These are phyloP conservation scores for Chrysolina haemoptera DNA, from an alignment of 2,888 invertebrate species.

Conservation along the genomic window DNA sequence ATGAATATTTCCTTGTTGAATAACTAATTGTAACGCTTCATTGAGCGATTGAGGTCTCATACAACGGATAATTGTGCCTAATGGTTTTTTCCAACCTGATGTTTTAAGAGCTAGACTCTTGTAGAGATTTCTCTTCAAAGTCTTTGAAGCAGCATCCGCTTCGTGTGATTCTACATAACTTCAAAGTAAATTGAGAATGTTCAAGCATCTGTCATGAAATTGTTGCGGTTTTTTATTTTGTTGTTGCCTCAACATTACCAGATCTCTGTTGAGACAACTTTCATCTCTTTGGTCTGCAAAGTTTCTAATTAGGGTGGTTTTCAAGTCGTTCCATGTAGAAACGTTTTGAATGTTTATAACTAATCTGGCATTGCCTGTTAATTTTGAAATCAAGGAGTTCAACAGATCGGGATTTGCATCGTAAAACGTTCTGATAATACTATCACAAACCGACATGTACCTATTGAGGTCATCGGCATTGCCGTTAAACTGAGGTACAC, in stretches of 20 bases:
- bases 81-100: too few species aligned
- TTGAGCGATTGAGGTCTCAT: constrained; percentile 25
- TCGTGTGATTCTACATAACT: constrained; percentile 34
- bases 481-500: too few species aligned
- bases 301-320: constrained; percentile 27
- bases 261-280: too few species aligned
- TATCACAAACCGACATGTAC: not conserved
- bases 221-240: constrained; percentile 45
- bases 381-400: constrained; percentile 34
- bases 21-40: constrained; percentile 28
- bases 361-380: constrained; percentile 35
- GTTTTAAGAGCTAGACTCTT: too few species aligned
- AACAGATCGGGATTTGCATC: constrained; percentile 34
- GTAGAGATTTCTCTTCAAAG: too few species aligned
- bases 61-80: constrained; percentile 28
- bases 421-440: not conserved
- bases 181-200: constrained; percentile 39
- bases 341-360: constrained; percentile 36
- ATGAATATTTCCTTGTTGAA: constrained; percentile 28
- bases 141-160: too few species aligned
- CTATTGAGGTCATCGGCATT: not conserved
- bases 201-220: constrained; percentile 41
- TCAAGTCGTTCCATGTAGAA: not conserved
- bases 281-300: constrained; percentile 44
- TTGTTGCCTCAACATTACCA: constrained; percentile 43